These are phyloP conservation scores for Manis pentadactyla DNA, from an alignment of 2,797 vertebrate species.

Conservation along the genomic window DNA sequence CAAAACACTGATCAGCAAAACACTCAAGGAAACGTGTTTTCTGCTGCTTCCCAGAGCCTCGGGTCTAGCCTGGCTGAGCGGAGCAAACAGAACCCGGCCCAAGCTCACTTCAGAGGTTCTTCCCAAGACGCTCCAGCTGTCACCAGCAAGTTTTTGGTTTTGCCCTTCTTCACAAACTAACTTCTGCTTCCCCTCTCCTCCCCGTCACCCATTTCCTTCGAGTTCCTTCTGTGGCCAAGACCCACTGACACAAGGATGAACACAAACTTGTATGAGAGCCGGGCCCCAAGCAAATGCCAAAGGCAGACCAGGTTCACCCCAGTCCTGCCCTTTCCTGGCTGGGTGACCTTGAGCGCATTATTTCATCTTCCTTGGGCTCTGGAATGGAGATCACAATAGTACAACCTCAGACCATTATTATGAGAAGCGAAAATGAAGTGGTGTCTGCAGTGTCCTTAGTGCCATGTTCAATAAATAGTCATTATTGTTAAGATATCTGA, in stretches of 20 bases:
- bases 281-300: fast-evolving
- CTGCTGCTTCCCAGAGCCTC: background rate
- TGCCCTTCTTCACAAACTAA: no score
- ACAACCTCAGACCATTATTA: background rate
- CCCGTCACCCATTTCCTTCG: background rate
- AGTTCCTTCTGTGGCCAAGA: background rate
- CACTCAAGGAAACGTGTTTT: background rate
- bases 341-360: background rate
- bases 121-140: background rate
- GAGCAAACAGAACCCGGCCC: fast-evolving
- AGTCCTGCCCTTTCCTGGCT: background rate
- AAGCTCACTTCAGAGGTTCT: background rate
- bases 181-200: background rate
- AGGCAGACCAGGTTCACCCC: background rate
- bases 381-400: no score
- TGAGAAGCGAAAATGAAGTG: background rate
- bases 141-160: fast-evolving
- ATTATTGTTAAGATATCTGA: fast-evolving
- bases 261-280: fast-evolving
- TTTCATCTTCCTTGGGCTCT: background rate
- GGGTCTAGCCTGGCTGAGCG: fast-evolving
- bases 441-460: fast-evolving
- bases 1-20: background rate
- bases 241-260: fast-evolving
- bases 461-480: fast-evolving